These are phyloP conservation scores for Conomelus anceps DNA, from an alignment of 2,888 invertebrate species.

Conservation along the genomic window DNA sequence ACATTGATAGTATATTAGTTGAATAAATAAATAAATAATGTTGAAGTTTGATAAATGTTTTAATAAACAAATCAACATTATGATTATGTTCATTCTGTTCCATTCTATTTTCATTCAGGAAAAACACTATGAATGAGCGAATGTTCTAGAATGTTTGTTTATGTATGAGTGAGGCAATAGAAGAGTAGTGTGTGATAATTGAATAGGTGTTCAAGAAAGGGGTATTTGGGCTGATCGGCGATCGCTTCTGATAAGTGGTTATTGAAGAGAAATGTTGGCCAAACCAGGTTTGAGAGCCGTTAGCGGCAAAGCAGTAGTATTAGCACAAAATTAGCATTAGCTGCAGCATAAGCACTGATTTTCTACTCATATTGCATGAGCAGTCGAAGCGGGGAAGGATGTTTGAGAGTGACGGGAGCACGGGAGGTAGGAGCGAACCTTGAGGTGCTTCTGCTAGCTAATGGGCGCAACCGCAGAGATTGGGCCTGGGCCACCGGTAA, in stretches of 20 bases:
- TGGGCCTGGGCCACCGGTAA: not conserved
- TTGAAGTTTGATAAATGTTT: no score
- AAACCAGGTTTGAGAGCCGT: not conserved
- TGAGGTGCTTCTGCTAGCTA: not conserved
- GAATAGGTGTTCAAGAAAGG: not conserved
- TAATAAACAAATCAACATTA: no score
- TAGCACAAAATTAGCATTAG: not conserved
- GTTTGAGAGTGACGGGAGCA: not conserved
- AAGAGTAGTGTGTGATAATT: not conserved
- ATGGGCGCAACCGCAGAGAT: not conserved
- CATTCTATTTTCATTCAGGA: no score
- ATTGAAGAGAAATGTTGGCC: not conserved
- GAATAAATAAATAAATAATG: no score
- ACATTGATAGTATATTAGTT: no score
- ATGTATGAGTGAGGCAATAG: not conserved
- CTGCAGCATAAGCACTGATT: not conserved
- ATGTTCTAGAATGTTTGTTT: not conserved
- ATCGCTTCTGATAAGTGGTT: not conserved
- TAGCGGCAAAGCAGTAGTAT: not conserved
- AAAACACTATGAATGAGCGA: no score
- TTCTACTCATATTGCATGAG: not conserved
- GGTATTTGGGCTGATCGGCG: not conserved
- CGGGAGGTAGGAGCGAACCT: not conserved
- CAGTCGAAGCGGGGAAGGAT: not conserved
- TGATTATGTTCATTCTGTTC: no score